phyloP scores from a whole-genome alignment of 2,113 vertebrate species.

The Polyodon spathula region DNA sequence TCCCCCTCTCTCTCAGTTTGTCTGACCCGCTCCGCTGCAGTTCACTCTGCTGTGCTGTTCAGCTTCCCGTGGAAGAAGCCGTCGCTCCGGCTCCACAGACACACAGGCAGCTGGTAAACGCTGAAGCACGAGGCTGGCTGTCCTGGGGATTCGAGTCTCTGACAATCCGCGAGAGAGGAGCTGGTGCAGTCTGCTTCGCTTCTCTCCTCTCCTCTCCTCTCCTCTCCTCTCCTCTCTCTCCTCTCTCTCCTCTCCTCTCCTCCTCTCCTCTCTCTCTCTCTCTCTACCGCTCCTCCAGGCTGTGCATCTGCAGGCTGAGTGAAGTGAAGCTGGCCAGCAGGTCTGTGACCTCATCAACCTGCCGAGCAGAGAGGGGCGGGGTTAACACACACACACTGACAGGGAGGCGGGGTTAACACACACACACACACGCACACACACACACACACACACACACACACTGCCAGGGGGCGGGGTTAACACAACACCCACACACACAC shows the following conservation, averaged over 20 bases:
- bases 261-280: too few species aligned
- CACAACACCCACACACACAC: too few species aligned
- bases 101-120: too few species aligned
- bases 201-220: constrained; percentile 38
- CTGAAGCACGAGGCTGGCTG: too few species aligned
- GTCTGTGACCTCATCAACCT: constrained; percentile 96
- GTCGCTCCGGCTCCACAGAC: too few species aligned
- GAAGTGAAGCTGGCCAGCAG: constrained; percentile 92
- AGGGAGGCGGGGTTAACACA: background rate
- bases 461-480: too few species aligned
- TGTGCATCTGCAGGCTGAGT: constrained; percentile 93
- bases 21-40: too few species aligned
- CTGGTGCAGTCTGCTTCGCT: background rate
- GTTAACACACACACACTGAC: too few species aligned
- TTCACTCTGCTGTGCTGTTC: too few species aligned
- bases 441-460: background rate
- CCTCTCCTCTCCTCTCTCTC: constrained; percentile 75
- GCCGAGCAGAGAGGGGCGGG: constrained; percentile 38
- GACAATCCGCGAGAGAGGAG: background rate
- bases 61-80: too few species aligned
- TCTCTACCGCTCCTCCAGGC: constrained; percentile 61
- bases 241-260: too few species aligned
- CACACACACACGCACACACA: background rate
- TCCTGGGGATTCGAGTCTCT: background rate
- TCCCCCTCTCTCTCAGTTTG: too few species aligned